Percentiles rank a stretch among this genome's conserved stretches.
Conservation (phyloP, 23 tunicate genomes). For the Ascidia mentula region DNA sequence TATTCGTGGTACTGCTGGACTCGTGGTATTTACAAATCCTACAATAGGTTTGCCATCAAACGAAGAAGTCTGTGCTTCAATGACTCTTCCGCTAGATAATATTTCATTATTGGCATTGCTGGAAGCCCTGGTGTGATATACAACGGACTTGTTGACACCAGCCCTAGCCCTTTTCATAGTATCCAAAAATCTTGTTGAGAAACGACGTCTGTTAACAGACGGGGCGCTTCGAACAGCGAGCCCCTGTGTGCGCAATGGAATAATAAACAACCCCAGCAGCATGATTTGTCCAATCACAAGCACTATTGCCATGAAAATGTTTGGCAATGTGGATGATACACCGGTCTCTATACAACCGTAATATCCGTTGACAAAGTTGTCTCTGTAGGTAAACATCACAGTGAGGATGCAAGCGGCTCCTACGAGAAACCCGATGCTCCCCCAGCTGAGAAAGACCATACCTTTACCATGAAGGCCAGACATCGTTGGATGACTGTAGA, state of each 20-base stretch:
- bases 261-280: slow-evolving; percentile 13
- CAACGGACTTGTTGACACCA: not conserved
- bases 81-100: not conserved
- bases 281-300: not conserved
- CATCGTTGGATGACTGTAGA: slow-evolving; percentile 29
- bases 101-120: not conserved
- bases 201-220: not conserved
- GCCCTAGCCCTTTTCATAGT: not conserved
- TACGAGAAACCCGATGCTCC: not conserved
- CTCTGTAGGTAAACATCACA: not conserved
- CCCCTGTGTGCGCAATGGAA: slow-evolving; percentile 11
- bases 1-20: not conserved
- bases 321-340: not conserved
- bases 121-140: not conserved
- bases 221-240: not conserved
- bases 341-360: slow-evolving; percentile 1
- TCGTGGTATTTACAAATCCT: not conserved
- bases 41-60: not conserved
- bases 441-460: not conserved
- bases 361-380: not conserved
- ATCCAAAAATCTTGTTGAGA: not conserved
- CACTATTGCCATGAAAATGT: not conserved
- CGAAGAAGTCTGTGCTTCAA: not conserved
- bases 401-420: not conserved
- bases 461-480: not conserved